Evolutionary conservation across 1,140 invertebrate species (phyloP).

Genomic region (Drosophila bocqueti): DNA sequence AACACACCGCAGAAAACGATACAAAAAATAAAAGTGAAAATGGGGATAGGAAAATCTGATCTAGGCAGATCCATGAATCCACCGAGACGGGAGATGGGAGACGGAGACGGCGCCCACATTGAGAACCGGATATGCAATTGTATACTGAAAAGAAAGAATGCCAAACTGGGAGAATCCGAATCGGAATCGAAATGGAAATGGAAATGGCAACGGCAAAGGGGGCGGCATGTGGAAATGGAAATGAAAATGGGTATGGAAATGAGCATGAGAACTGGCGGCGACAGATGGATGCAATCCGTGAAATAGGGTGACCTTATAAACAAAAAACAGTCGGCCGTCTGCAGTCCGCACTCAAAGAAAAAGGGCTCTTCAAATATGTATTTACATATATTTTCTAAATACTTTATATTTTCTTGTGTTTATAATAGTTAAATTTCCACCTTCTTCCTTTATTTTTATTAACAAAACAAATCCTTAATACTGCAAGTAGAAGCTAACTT

Average conservation of each 20-base stretch:
- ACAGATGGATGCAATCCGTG: constrained; percentile 67
- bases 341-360: constrained; percentile 24
- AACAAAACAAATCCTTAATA: no score
- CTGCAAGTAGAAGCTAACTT: no score
- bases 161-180: constrained; percentile 51
- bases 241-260: constrained; percentile 45
- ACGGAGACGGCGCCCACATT: constrained; percentile 68
- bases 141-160: constrained; percentile 56
- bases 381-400: not conserved
- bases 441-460: not conserved
- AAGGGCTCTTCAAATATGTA: not conserved
- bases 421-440: not conserved
- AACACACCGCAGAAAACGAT: constrained; percentile 17
- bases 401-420: not conserved
- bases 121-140: constrained; percentile 81
- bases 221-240: constrained; percentile 20
- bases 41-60: constrained; percentile 23
- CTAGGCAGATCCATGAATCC: constrained; percentile 43
- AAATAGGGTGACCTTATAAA: constrained; percentile 72
- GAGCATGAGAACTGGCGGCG: constrained; percentile 40
- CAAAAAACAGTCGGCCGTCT: constrained; percentile 22
- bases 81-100: constrained; percentile 19
- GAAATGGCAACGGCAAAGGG: not conserved
- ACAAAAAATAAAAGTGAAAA: constrained; percentile 5
- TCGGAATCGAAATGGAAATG: constrained; percentile 39